Base-by-base conservation (phyloP, 2,888 invertebrate genomes). In the Disparrhopalites patrizii region DNA sequence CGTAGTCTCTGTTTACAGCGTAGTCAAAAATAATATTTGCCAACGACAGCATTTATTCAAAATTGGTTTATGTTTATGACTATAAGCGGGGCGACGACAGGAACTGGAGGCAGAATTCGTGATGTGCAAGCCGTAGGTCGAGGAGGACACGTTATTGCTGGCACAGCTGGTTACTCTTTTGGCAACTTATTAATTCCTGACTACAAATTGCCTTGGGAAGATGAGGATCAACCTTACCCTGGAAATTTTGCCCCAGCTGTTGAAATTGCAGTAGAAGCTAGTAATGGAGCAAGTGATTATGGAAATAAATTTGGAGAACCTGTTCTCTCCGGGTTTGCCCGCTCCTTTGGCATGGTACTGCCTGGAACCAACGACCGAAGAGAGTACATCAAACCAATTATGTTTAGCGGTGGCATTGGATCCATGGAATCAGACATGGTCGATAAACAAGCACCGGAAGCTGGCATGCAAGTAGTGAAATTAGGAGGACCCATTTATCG, bases 251-350 rank as follows among this genome's bases (percentile, higher is more conserved):
- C 97, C 1, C 83, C 85, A 1, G 94, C 98, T 0, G 80, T 93
- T 15, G 89, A 94, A 78, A 88, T 98, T 51, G 86, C 93, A 23
- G 87, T 99, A 30, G 94, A 97, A 80, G 98, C 97, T 0, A 95
- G 94, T 79, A 93, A 98, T 79, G 98, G 98, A 1, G 98, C 97
- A 2, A 96, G 96, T 0, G 98, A 99, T 79, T 99, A 98, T 79
- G 98, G 98, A 7, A 99, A 99, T 80, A 98, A 99, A 81, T 99
- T 98, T 81, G 98, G 97, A 0, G 98, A 99, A 79, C 98, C 98
- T 0, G 85, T 98, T 0, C 85, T 98, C 70, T 81, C 84, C 76
- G 98, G 98, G 5, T 98, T 97, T 79, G 89, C 90, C 0, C 85
- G 96, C 62, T 90, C 95, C 0, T 98, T 92, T 78, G 97, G 97